Evolutionary conservation across 2,797 vertebrate genomes (phyloP).

Genomic region (Halcyon chelicuti): DNA sequence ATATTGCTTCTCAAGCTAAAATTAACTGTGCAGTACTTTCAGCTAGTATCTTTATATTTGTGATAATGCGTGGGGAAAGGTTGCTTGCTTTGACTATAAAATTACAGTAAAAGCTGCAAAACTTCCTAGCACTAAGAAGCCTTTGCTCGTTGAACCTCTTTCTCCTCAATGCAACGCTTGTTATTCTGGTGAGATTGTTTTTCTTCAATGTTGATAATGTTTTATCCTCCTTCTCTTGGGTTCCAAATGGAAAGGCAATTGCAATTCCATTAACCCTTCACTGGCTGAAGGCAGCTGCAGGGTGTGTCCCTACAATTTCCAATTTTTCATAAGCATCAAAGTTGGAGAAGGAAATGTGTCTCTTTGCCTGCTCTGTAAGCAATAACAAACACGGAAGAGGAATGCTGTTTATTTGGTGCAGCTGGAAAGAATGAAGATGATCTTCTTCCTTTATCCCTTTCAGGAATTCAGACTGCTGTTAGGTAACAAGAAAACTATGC

Average conservation of each 20-base stretch:
- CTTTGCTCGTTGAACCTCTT: background rate
- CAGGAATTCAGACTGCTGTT: slow-evolving; percentile 65
- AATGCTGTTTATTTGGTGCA: slow-evolving; percentile 73
- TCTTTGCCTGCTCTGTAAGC: slow-evolving; percentile 27
- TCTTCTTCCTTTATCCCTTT: slow-evolving; percentile 60
- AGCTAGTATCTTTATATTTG: background rate
- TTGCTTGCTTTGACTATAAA: background rate
- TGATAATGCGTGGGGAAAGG: background rate
- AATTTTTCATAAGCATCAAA: slow-evolving; percentile 41
- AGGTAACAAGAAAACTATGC: slow-evolving; percentile 72
- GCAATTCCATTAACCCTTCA: slow-evolving; percentile 38
- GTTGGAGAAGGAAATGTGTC: slow-evolving; percentile 29
- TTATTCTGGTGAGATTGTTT: background rate
- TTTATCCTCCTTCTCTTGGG: background rate
- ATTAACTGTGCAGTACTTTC: background rate
- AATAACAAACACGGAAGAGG: slow-evolving; percentile 66
- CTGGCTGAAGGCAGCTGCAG: background rate
- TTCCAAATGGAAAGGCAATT: background rate
- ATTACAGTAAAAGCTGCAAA: background rate
- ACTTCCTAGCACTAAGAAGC: background rate
- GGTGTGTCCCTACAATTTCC: background rate
- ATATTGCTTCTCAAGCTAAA: background rate
- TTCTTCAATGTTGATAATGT: background rate
- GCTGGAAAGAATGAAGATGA: slow-evolving; percentile 68
- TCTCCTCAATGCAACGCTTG: background rate